Base-by-base conservation (phyloP, 2,888 invertebrate genomes). In the Leptarthrus brevirostris region DNA sequence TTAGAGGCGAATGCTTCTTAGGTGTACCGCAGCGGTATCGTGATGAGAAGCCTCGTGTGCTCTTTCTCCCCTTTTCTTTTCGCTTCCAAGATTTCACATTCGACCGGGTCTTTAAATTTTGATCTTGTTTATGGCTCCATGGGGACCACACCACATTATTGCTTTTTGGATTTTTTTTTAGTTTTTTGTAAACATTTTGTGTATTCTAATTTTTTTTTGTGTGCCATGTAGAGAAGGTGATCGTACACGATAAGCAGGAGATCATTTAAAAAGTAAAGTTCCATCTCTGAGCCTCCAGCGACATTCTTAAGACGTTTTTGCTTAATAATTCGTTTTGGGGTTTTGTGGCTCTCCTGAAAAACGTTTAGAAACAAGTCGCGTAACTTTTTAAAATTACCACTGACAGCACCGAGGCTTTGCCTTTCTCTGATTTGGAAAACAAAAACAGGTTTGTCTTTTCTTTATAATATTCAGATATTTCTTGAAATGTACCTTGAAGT, bases 31-130 rank as follows among this genome's bases (percentile, higher is more conserved):
- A 18, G 6, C 20, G 4, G 49, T 49, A 20, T 49, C 2, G 26
- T 24, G 24, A 24, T 47, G 22, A 64, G 64, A 24, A 44, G 64
- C 64, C 64, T 64, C 26, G 47, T n/a, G n/a, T 64, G 64, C 64
- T 64, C 64, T 64, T 44, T 47, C 47, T 24, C 54, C 24, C 26
- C 47, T 64, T 44, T 40, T 40, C 64, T 22, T 64, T 22, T 40
- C n/a, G 24, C n/a, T n/a, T n/a, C n/a, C n/a, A 2, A 14, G 56
- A 20, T 61, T 40, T 18, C n/a, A 8, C 61, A 34, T 16, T 26
- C n/a, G 5, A n/a, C 20, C n/a, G 44, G 22, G 47, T 1, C 26
- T 36, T 44, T 24, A 40, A 12, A 12, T 34, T 58, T 58, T 58
- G 58, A 58, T 36, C 58, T 58, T 58, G 58, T 58, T 58, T 58